phyloP scores from a whole-genome alignment of 2,888 invertebrate species.

The Drosophila eohydei region DNA sequence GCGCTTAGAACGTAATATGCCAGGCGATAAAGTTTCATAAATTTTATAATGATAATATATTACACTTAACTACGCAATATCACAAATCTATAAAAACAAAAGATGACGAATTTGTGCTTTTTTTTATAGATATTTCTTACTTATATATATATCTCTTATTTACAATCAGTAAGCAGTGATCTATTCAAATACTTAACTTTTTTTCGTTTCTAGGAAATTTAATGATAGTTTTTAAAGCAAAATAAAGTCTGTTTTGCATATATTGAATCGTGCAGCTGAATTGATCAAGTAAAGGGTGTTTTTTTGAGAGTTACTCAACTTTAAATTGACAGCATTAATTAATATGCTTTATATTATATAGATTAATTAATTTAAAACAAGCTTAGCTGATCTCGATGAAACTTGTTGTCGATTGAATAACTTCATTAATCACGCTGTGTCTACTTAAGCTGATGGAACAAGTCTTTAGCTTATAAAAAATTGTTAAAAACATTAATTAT shows the following conservation, averaged over 20 bases:
- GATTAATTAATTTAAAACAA: constrained; percentile 47
- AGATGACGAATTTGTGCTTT: neutral
- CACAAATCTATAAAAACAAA: neutral
- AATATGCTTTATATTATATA: constrained; percentile 20
- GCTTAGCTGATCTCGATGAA: constrained; percentile 41
- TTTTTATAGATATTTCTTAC: neutral
- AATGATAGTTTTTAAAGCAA: too few relatives aligned
- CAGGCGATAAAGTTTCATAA: neutral
- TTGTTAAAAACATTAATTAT: constrained; percentile 5
- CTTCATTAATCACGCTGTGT: constrained; percentile 51
- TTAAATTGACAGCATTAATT: neutral
- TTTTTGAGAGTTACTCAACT: too few relatives aligned
- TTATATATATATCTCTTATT: too few relatives aligned
- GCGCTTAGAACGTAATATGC: neutral
- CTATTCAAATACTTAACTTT: too few relatives aligned
- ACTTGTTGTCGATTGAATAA: constrained; percentile 32
- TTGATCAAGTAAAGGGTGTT: too few relatives aligned
- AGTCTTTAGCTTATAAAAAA: constrained; percentile 11
- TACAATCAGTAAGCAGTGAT: too few relatives aligned
- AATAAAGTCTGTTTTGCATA: too few relatives aligned
- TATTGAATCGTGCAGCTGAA: too few relatives aligned
- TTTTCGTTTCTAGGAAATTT: too few relatives aligned
- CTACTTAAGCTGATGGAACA: neutral
- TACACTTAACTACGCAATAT: constrained; percentile 2
- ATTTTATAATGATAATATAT: neutral